Evolutionary conservation across 2,797 vertebrate species (phyloP), one percentile per base, ranked within the genome.

Genomic region (Sciurus vulgaris): DNA sequence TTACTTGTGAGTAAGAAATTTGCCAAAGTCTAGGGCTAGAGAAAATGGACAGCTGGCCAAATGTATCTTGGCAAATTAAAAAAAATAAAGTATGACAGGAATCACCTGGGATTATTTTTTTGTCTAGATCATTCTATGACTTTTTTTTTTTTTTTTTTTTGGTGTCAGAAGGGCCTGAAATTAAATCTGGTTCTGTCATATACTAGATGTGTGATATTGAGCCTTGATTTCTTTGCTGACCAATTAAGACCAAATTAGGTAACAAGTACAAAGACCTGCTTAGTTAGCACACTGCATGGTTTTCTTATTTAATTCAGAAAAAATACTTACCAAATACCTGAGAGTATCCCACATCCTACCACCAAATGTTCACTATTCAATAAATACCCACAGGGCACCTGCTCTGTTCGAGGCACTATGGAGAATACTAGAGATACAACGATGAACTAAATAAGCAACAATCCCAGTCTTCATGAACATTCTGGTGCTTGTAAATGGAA

Each of bases 1-100:
- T 56, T 65, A 33, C 30, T 96, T 88, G 88, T 77, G 63, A 54
- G 56, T 61, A 33, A 69, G 47, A 86, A 61, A 93, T 61, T 47
- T 92, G 38, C 9, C 70, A 44, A 61, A 51, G 22, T 94, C 18
- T 63, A 81, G 72, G 87, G 41, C 2, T 51, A 5, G 1, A 95
- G 14, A 65, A 78, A 54, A 81, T 0, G 3, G 20, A 70, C 33
- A 54, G 49, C 28, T 51, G 26, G 22, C 30, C 59, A 88, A 86
- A 65, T 65, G 47, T 2, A 73, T 1, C 3, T 35, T 87, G 47
- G 14, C 22, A 89, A 5, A 10, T 0, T 26, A n/a, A 3, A 51
- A 24, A 7, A 72, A 83, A 47, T 69, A 83, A 65, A 65, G 5
- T 5, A 5, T 54, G 87, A 61, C 2, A 89, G 61, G 12, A 86